A percentile compares a stretch with the other conserved stretches of the same genome.
Evolutionary conservation across 2,888 invertebrate genomes (phyloP).

Genomic region (Lepidonotus clava): DNA sequence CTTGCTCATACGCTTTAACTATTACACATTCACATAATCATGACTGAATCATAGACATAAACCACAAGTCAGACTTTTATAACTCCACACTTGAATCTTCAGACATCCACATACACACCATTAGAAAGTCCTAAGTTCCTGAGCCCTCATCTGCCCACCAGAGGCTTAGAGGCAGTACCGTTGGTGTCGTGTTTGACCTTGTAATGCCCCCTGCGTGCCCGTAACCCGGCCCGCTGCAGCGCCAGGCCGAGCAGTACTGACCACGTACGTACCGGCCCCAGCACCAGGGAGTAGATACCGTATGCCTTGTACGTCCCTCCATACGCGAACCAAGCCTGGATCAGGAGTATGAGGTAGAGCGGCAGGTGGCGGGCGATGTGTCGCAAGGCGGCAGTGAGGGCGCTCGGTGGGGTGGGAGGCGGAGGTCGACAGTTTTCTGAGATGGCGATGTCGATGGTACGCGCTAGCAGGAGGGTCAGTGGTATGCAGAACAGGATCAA

Average conservation of each 20-base stretch:
- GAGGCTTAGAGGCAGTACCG: not conserved
- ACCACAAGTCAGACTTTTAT: too few relatives aligned
- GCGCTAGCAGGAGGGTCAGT: conserved; percentile 86
- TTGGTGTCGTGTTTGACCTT: not conserved
- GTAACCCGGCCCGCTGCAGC: conserved; percentile 53
- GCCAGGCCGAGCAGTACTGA: conserved; percentile 86
- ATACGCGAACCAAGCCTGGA: conserved; percentile 84
- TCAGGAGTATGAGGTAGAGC: conserved; percentile 76
- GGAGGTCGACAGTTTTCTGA: not conserved
- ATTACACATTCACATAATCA: too few relatives aligned
- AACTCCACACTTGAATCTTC: too few relatives aligned
- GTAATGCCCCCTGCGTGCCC: not conserved
- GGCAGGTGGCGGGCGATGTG: conserved; percentile 58
- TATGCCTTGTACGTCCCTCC: conserved; percentile 89
- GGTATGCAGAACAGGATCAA: conserved; percentile 88
- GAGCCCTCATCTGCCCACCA: not conserved
- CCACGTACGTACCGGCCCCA: conserved; percentile 91
- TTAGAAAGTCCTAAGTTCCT: conserved; percentile 8
- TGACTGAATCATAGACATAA: too few relatives aligned
- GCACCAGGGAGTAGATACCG: conserved; percentile 87
- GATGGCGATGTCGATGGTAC: conserved; percentile 59
- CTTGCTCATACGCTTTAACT: too few relatives aligned
- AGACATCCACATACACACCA: too few relatives aligned
- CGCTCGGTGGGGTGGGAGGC: not conserved
- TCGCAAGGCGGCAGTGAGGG: not conserved